A percentile compares a stretch with the other conserved stretches of the same genome.
Evolutionary conservation across 2,113 vertebrate genomes (phyloP).

Genomic region (Anarrhichthys ocellatus): DNA sequence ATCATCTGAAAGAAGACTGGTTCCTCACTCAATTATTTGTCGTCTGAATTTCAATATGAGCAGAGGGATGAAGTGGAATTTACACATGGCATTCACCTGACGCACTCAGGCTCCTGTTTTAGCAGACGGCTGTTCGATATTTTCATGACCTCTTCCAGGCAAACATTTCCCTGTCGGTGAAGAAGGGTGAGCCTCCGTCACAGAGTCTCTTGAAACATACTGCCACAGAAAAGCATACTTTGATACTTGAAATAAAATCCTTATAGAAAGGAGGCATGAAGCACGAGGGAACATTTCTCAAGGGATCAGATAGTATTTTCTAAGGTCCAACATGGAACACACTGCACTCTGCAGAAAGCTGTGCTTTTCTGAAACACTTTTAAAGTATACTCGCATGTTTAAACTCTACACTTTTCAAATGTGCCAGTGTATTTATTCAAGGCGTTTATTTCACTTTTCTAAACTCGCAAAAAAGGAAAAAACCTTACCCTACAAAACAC

Average conservation of each 20-base stretch:
- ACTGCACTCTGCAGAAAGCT: slow-evolving; percentile 19
- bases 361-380: slow-evolving; percentile 22
- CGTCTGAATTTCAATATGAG: slow-evolving; percentile 45
- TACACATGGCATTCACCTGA: slow-evolving; percentile 47
- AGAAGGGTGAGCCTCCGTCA: slow-evolving; percentile 48
- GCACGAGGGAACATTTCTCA: slow-evolving; percentile 48
- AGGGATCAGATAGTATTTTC: slow-evolving; percentile 51
- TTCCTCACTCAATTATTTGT: slow-evolving; percentile 50
- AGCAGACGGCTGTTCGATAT: slow-evolving; percentile 60
- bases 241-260: slow-evolving; percentile 62
- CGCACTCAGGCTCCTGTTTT: slow-evolving; percentile 40
- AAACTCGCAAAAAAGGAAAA: not conserved
- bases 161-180: slow-evolving; percentile 49
- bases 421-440: not conserved
- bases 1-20: slow-evolving; percentile 20
- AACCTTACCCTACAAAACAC: not conserved
- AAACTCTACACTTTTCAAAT: slow-evolving; percentile 21
- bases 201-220: slow-evolving; percentile 53
- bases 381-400: slow-evolving; percentile 36
- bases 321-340: slow-evolving; percentile 47
- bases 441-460: not conserved
- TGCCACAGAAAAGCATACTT: slow-evolving; percentile 55
- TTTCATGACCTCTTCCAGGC: slow-evolving; percentile 63
- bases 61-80: slow-evolving; percentile 43
- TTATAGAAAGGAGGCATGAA: slow-evolving; percentile 45